A percentile compares a stretch with the other conserved stretches of the same genome.
Evolutionary conservation across 2,113 vertebrate species (phyloP).

Genomic region (Oostethus manadensis): DNA sequence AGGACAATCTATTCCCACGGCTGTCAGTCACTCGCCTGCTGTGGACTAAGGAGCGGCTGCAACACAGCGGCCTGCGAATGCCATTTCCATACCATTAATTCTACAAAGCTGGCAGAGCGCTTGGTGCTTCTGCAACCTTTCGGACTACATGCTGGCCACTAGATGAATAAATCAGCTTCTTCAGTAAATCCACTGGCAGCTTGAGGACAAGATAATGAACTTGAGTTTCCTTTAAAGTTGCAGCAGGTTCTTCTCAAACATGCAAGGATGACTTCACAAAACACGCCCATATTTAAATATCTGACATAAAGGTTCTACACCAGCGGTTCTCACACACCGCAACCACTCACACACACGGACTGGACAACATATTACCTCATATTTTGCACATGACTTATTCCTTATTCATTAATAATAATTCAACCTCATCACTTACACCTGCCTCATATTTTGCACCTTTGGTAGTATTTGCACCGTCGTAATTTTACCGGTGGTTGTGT

Average conservation of each 20-base stretch:
- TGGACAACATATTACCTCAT: too few relatives aligned
- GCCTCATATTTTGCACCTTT: too few relatives aligned
- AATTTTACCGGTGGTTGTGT: too few relatives aligned
- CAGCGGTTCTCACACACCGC: too few relatives aligned
- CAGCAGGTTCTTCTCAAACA: not conserved
- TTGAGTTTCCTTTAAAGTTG: slow-evolving; percentile 21
- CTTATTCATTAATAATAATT: too few relatives aligned
- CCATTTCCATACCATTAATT: slow-evolving; percentile 62
- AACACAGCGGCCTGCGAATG: slow-evolving; percentile 47
- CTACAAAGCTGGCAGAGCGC: slow-evolving; percentile 35
- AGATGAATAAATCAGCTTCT: slow-evolving; percentile 30
- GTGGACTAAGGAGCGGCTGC: slow-evolving; percentile 37
- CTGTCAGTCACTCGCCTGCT: slow-evolving; percentile 45
- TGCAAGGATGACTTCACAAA: not conserved
- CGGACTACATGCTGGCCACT: slow-evolving; percentile 29
- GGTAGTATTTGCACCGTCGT: too few relatives aligned
- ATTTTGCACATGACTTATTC: too few relatives aligned
- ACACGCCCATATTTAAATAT: too few relatives aligned
- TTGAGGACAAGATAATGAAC: slow-evolving; percentile 49
- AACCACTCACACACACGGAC: too few relatives aligned
- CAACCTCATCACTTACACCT: too few relatives aligned
- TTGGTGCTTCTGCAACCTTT: slow-evolving; percentile 47
- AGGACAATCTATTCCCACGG: slow-evolving; percentile 54
- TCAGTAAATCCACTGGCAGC: slow-evolving; percentile 14
- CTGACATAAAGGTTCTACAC: too few relatives aligned